Conservation (phyloP, 1,140 invertebrate species). For the Drosophila sechellia region DNA sequence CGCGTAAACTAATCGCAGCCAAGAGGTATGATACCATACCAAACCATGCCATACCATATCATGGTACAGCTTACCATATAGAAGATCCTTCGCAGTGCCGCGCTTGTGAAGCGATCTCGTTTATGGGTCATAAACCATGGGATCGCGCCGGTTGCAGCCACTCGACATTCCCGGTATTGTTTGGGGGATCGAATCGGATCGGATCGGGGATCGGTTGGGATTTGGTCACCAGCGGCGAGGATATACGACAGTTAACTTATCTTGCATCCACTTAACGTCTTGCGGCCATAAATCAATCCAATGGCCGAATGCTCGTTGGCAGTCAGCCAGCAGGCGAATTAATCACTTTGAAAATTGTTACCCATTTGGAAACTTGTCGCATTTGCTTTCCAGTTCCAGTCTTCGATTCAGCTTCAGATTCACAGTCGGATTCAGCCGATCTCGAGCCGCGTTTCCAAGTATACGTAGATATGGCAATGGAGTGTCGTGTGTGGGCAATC, state of each 20-base stretch:
- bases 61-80: not conserved
- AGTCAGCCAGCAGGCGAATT: slow-evolving; percentile 80
- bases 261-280: slow-evolving; percentile 84
- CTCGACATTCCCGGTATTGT: slow-evolving; percentile 58
- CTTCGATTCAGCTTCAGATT: not conserved
- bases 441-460: slow-evolving; percentile 33
- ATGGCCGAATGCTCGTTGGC: slow-evolving; percentile 78
- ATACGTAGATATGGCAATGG: slow-evolving; percentile 1
- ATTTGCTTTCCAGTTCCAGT: slow-evolving; percentile 65
- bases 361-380: slow-evolving; percentile 82
- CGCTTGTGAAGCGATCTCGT: slow-evolving; percentile 75
- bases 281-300: slow-evolving; percentile 82
- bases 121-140: slow-evolving; percentile 80
- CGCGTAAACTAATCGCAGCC: slow-evolving; percentile 77
- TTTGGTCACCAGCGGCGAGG: slow-evolving; percentile 77
- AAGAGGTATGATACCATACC: slow-evolving; percentile 9
- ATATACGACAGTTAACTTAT: slow-evolving; percentile 82
- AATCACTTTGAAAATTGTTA: slow-evolving; percentile 84
- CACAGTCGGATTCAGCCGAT: not conserved
- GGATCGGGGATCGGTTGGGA: not conserved
- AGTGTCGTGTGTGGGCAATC: slow-evolving; percentile 74
- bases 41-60: not conserved
- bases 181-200: slow-evolving; percentile 26
- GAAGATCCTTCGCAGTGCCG: slow-evolving; percentile 55
- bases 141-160: slow-evolving; percentile 40